phyloP scores from a whole-genome alignment of 2,113 vertebrate species.

The Phylloscopus trochiloides region DNA sequence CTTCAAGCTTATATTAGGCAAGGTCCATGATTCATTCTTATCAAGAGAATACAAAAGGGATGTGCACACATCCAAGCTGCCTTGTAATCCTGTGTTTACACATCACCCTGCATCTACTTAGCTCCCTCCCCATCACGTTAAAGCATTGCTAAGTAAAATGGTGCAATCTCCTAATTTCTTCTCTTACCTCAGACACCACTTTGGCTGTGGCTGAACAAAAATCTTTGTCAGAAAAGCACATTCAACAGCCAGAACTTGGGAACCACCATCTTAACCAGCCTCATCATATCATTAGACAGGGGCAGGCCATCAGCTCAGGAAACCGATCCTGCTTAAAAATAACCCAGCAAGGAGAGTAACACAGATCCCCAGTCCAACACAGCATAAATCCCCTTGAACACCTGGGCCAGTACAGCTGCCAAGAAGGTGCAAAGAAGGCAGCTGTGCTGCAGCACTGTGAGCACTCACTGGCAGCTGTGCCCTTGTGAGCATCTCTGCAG shows the following conservation, averaged over 20 bases:
- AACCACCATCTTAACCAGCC: background rate
- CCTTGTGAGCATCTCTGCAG: background rate
- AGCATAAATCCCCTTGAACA: background rate
- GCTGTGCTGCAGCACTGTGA: background rate
- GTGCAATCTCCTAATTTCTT: background rate
- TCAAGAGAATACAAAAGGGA: background rate
- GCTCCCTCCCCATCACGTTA: fast-evolving
- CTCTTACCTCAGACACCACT: background rate
- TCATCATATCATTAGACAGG: background rate
- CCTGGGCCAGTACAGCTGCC: background rate
- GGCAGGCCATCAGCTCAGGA: background rate
- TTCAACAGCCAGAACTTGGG: background rate
- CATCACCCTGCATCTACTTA: background rate
- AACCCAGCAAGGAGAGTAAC: background rate
- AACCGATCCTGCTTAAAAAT: constrained; percentile 5
- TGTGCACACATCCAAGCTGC: background rate
- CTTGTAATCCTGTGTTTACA: background rate
- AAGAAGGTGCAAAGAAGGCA: background rate
- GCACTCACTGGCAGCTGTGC: background rate
- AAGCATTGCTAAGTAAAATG: background rate
- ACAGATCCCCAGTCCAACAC: background rate
- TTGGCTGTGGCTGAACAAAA: background rate
- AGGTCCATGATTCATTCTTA: background rate
- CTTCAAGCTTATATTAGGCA: background rate
- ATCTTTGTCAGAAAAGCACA: background rate